These are phyloP conservation scores for Cheilosia pagana DNA, from an alignment of 2,888 invertebrate species.

Conservation along the genomic window DNA sequence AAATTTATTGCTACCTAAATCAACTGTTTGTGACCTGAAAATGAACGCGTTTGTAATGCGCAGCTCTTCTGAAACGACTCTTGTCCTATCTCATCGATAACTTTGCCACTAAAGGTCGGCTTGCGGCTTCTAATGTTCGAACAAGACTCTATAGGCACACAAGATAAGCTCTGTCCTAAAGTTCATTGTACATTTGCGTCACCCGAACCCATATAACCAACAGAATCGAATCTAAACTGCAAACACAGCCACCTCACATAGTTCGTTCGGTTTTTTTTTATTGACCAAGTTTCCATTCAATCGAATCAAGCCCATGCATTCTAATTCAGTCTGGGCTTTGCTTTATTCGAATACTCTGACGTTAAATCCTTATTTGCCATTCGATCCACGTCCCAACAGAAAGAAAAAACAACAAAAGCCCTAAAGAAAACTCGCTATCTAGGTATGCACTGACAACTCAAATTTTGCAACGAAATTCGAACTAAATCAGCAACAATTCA, in stretches of 20 bases:
- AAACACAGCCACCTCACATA: background rate
- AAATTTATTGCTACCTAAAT: too few species aligned
- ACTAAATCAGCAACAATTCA: constrained; percentile 34
- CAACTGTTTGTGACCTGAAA: too few species aligned
- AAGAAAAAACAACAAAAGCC: background rate
- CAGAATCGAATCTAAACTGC: background rate
- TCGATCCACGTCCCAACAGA: constrained; percentile 38
- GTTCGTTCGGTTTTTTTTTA: background rate
- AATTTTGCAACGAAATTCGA: constrained; percentile 55
- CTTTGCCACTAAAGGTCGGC: too few species aligned
- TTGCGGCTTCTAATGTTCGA: too few species aligned
- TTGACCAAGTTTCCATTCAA: background rate
- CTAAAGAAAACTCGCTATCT: background rate
- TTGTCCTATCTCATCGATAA: too few species aligned
- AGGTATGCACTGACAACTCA: constrained; percentile 25
- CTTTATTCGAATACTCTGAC: constrained; percentile 7
- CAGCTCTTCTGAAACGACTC: too few species aligned
- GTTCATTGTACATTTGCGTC: too few species aligned
- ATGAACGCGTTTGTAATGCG: too few species aligned
- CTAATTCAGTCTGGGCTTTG: background rate
- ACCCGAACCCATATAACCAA: too few species aligned
- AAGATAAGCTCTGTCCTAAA: too few species aligned
- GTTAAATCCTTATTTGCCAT: constrained; percentile 46
- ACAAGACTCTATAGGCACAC: too few species aligned
- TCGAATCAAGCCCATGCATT: background rate